phyloP scores from a whole-genome alignment of 2,797 vertebrate species.

The Pipistrellus kuhlii region DNA sequence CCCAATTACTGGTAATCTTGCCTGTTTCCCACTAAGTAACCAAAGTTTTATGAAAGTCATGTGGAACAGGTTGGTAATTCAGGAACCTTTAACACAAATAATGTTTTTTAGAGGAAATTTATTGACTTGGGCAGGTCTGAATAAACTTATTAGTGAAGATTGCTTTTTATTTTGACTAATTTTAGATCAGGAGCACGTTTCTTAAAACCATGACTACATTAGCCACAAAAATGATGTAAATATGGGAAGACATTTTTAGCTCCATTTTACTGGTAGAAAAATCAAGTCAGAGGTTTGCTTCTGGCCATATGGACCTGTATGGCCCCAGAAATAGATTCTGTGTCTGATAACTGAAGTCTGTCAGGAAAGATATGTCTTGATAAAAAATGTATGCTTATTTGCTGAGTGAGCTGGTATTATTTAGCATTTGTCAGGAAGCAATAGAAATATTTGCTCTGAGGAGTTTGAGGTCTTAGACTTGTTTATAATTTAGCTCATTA shows the following conservation, averaged over 20 bases:
- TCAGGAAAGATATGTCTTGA: neutral
- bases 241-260: conserved; percentile 8
- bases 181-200: conserved; percentile 23
- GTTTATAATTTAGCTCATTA: conserved; percentile 35
- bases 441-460: neutral
- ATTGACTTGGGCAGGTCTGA: neutral
- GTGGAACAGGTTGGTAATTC: conserved; percentile 66
- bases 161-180: conserved; percentile 45
- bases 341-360: neutral
- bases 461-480: neutral
- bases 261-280: conserved; percentile 45
- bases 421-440: conserved; percentile 37
- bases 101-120: conserved; percentile 26
- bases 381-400: conserved; percentile 35
- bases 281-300: conserved; percentile 17
- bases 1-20: conserved; percentile 49
- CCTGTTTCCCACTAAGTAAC: conserved; percentile 72
- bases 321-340: neutral
- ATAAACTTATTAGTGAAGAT: conserved; percentile 29
- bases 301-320: neutral
- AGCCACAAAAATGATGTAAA: neutral
- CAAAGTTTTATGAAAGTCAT: conserved; percentile 67
- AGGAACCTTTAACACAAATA: conserved; percentile 44
- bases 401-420: neutral
- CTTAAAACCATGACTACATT: conserved; percentile 29